Evolutionary conservation across 2,113 vertebrate species (phyloP), one percentile per base, ranked within the genome.

Genomic region (Sterrhoptilus dennistouni): DNA sequence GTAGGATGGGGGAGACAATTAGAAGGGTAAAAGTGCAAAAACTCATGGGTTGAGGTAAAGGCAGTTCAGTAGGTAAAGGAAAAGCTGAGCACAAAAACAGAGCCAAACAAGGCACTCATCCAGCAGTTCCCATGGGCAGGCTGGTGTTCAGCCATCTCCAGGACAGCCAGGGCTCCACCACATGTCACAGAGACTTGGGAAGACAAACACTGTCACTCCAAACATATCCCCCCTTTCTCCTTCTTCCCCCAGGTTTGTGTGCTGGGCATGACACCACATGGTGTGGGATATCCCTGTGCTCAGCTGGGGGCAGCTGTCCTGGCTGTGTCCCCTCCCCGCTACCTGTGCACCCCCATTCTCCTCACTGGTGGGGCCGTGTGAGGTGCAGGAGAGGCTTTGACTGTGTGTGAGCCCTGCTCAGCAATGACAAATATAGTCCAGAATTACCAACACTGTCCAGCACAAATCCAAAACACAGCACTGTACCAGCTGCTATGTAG

Each of bases 131-230:
- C 61, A 4, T 6, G 45, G 50, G 14, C 61, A 52, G 69, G 38
- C 16, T 1, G 7, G 21, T 15, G 63, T 6, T 76, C 40, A 40
- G 61, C 61, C 61, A 40, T 10, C 20, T 17, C 53, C 61, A 35
- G 78, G 14, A 22, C 45, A 89, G 79, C 38, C 60, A 35, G 38
- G 20, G 38, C 61, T 40, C 6, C 45, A 27, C 28, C 53, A 35
- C 69, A 23, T 1, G 0, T 3, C 14, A 3, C 0, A 0, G 24
- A 5, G 61, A 22, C 61, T 47, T 27, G 47, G 25, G 25, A 7
- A 60, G 31, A 22, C 47, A 54, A 69, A 69, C 3, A 0, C 17
- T n/a, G 29, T 35, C n/a, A 6, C 17, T 40, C 11, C 24, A 47
- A 18, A 82, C 33, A 38, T 16, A 38, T 16, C 8, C 23, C 25